Base-by-base conservation (phyloP, 2,888 invertebrate genomes). In the Ophion ellenae region DNA sequence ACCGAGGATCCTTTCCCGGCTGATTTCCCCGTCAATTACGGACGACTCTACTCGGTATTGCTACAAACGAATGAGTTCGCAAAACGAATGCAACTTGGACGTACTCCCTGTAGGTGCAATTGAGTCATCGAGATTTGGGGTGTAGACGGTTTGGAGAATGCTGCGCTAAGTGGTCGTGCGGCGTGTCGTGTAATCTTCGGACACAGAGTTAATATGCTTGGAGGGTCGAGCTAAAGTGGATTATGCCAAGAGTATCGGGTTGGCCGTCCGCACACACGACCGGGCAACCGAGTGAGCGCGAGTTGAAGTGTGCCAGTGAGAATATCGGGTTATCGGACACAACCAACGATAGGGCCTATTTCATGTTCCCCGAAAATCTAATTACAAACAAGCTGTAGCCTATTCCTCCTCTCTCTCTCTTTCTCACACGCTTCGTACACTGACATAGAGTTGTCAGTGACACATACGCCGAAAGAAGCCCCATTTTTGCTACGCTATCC, bases 111-210 rank as follows among this genome's bases (percentile, higher is more conserved):
- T n/a, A 14, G 17, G n/a, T 47, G 40, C 1, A 45, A 7, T 17
- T n/a, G 67, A 36, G 36, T 64, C 57, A 63, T 70, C 17, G 63
- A 76, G 53, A 69, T 69, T 66, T 61, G 10, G 47, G 45, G 70
- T 40, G 57, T 70, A 63, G 57, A 57, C 28, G 40, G 64, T 59
- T 64, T 78, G 28, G 81, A 81, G 86, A 84, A 84, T 86, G 69
- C 77, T 86, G 82, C 78, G 71, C 86, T 84, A 84, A 86, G 86
- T 86, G 86, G 86, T 90, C 83, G 81, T 78, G 78, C 87, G 87
- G 88, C 86, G 75, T 84, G 86, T 89, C 88, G 85, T 69, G 83
- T 87, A 88, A 90, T 90, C 86, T 84, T 86, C 73, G 85, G 84
- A 86, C 86, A 83, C 86, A 80, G 81, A 81, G 85, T 88, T 87